Evolutionary conservation across 2,888 invertebrate genomes (phyloP).

Genomic region (Trypoxylon attenuatum): DNA sequence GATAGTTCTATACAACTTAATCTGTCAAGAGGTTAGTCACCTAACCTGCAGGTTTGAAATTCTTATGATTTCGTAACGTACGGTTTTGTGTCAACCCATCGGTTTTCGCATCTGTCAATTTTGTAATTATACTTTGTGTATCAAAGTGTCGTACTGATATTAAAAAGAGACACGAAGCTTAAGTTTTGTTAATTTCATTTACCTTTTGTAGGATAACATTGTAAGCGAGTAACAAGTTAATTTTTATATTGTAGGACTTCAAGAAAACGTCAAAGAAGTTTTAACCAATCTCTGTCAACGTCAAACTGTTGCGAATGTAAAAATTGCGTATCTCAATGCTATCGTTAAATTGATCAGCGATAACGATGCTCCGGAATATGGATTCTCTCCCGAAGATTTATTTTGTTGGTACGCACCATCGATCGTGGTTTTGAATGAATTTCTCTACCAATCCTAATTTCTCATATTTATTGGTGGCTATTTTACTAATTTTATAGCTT

Average conservation of each 20-base stretch:
- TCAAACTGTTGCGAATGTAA: slow-evolving; percentile 82
- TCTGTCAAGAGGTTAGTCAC: slow-evolving; percentile 76
- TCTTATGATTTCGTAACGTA: slow-evolving; percentile 12
- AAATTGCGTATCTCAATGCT: slow-evolving; percentile 90
- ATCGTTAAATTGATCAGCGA: slow-evolving; percentile 87
- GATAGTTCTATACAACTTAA: slow-evolving; percentile 79
- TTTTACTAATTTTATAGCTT: slow-evolving; percentile 79
- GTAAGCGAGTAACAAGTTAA: too few relatives aligned
- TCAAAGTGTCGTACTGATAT: too few relatives aligned
- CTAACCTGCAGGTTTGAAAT: slow-evolving; percentile 58
- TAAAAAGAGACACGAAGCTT: too few relatives aligned
- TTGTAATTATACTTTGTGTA: too few relatives aligned
- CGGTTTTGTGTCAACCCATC: background rate
- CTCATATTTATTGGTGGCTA: slow-evolving; percentile 7
- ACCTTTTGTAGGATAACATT: too few relatives aligned
- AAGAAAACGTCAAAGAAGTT: slow-evolving; percentile 78
- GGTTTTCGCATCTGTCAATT: slow-evolving; percentile 4
- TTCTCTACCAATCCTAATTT: slow-evolving; percentile 1
- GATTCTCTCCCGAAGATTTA: slow-evolving; percentile 87
- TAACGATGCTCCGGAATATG: slow-evolving; percentile 78
- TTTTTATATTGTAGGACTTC: slow-evolving; percentile 77
- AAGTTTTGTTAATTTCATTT: too few relatives aligned
- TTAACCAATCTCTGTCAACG: slow-evolving; percentile 79
- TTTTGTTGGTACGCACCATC: slow-evolving; percentile 89
- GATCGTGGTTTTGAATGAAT: slow-evolving; percentile 44